Evolutionary conservation across 2,888 invertebrate genomes (phyloP), one percentile per base, ranked within the genome.

Genomic region (Eurois occulta): DNA sequence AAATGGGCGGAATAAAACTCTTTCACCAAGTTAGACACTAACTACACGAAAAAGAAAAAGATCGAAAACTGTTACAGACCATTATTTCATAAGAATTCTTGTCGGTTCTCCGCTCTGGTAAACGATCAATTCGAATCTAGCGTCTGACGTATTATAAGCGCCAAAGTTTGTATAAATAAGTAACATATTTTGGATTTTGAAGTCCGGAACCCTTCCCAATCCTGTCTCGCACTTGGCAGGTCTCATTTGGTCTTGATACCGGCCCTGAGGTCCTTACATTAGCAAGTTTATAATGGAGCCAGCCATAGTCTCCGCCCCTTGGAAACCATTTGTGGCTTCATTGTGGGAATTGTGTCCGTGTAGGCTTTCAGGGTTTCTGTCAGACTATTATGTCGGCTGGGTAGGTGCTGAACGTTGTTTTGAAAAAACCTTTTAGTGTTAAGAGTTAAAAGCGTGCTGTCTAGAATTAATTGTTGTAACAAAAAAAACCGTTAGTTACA

Each of bases 241-340:
- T 78, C 80, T 86, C 77, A 72, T 84, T 76, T 79, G 76, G 65
- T 80, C 71, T 66, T 64, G 21, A 52, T 68, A 28, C 74, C 74
- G 79, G 38, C 77, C 70, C 77, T 52, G 35, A 79, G 80, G 76
- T 73, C 67, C 28, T 18, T 76, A 55, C 82, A 86, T 88, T 87
- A 87, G 70, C 78, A 84, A 82, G 82, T 87, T 87, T 75, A 64
- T 87, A 87, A 87, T 87, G 87, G 84, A 82, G 38, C 70, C 38
- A 4, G 69, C 52, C 69, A 35, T 60, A 67, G 73, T 74, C 67
- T n/a, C 67, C 64, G 28, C 55, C 67, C 62, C 71, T 65, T 75
- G 75, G 72, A 75, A 81, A 58, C 88, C 88, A 84, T 88, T 87
- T 86, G 78, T 43, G 78, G 73, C 32, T 71, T 76, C 16, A 71